Conservation (phyloP, 1,140 invertebrate species). For the Papilio xuthus region DNA sequence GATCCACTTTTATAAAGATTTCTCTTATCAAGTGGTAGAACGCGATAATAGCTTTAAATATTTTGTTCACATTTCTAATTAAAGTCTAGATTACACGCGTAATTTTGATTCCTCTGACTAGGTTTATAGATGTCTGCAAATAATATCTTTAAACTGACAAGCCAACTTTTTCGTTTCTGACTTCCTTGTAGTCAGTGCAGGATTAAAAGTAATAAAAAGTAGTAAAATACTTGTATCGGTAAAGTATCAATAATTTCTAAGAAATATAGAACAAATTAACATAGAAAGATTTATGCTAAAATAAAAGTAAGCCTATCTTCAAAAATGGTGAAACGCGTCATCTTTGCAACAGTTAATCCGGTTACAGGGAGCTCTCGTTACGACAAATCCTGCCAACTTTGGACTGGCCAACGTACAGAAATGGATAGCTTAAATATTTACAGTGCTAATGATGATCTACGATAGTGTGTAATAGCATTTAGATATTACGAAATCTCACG, state of each 20-base stretch:
- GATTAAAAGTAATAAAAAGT: not conserved
- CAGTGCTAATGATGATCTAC: not conserved
- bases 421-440: constrained; percentile 5
- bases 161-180: not conserved
- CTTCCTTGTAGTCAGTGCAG: constrained; percentile 26
- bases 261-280: constrained; percentile 31
- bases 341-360: constrained; percentile 17
- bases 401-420: not conserved
- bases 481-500: not conserved
- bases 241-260: constrained; percentile 18
- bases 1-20: not conserved
- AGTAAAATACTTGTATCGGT: constrained; percentile 22
- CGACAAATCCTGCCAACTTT: constrained; percentile 13
- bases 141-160: not conserved
- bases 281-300: constrained; percentile 8
- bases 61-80: not conserved
- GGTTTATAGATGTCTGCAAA: not conserved
- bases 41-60: not conserved
- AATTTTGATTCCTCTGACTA: not conserved
- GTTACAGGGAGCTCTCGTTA: not conserved
- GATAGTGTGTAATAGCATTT: not conserved
- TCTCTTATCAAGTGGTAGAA: not conserved
- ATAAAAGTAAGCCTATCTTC: constrained; percentile 13
- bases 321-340: constrained; percentile 12
- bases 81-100: too few relatives aligned